Conservation (phyloP, 2,888 invertebrate genomes). For the Rotaria sp. region DNA sequence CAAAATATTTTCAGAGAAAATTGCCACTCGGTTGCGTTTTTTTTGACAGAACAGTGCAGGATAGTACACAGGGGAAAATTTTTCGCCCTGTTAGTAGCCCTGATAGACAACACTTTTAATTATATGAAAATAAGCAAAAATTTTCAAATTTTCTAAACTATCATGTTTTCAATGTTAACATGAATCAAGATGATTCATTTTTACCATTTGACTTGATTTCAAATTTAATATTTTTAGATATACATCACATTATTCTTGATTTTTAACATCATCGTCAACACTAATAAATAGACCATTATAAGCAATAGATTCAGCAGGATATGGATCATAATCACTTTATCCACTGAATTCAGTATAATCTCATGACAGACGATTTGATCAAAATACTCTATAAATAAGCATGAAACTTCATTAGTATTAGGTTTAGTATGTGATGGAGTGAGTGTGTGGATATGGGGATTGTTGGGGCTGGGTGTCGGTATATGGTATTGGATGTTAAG, state of each 20-base stretch:
- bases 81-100: too few relatives aligned
- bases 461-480: too few relatives aligned
- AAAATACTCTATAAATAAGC: neutral
- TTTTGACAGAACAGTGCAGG: too few relatives aligned
- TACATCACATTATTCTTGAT: neutral
- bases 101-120: neutral
- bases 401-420: neutral
- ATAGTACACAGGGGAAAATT: too few relatives aligned
- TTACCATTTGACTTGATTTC: neutral
- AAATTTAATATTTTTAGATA: neutral
- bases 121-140: neutral
- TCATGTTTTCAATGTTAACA: neutral
- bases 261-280: neutral
- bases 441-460: too few relatives aligned
- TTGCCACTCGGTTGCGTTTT: too few relatives aligned
- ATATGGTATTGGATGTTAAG: too few relatives aligned
- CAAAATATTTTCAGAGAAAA: too few relatives aligned
- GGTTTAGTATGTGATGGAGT: neutral
- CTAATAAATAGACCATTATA: neutral
- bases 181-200: neutral
- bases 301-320: neutral
- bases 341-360: neutral
- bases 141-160: neutral
- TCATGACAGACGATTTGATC: neutral
- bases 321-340: constrained; percentile 6